Conservation (phyloP, 2,113 vertebrate species). For the Macroglossus sobrinus region DNA sequence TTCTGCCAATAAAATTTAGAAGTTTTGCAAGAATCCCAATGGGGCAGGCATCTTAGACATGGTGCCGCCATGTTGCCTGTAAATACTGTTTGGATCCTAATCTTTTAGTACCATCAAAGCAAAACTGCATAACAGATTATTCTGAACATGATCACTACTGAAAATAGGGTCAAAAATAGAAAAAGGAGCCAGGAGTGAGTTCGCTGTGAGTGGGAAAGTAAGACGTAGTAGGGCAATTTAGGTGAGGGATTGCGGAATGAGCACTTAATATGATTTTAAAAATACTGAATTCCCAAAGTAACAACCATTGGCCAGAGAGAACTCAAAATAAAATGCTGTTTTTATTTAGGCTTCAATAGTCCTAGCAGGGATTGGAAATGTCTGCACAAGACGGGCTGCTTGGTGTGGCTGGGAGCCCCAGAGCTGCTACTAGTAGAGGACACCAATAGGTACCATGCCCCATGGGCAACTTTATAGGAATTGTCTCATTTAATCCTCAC, state of each 20-base stretch:
- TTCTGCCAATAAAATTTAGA: neutral
- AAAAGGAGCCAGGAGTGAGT: neutral
- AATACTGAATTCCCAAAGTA: neutral
- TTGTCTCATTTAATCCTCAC: neutral
- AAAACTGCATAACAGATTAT: neutral
- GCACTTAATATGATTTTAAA: neutral
- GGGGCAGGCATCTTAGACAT: neutral
- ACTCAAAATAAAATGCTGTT: neutral
- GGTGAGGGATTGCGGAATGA: neutral
- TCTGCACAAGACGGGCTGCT: neutral
- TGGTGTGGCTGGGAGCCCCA: neutral
- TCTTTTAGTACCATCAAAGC: neutral
- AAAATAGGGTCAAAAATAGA: neutral
- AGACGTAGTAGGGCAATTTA: neutral
- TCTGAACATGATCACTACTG: neutral
- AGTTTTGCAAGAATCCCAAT: neutral
- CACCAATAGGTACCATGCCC: too few relatives aligned
- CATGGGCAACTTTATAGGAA: neutral
- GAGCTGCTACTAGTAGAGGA: neutral
- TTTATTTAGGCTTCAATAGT: neutral
- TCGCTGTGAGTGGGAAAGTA: neutral
- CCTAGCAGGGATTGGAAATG: neutral
- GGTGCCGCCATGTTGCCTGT: neutral
- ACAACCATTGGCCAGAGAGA: neutral
- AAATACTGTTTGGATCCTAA: neutral